Evolutionary conservation across 2,113 vertebrate species (phyloP).

Genomic region (Ptyas mucosa): DNA sequence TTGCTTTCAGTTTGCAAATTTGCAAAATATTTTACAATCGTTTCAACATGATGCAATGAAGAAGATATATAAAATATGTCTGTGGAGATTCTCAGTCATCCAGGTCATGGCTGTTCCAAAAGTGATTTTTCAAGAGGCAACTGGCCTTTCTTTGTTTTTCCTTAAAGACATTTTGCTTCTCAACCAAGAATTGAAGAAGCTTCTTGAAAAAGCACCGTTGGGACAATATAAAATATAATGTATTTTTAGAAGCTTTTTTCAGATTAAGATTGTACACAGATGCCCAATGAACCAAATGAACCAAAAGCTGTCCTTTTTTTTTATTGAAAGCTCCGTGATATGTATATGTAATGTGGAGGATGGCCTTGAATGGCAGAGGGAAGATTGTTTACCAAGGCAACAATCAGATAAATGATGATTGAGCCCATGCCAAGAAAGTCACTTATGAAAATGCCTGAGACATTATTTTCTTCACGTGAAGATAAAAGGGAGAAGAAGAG

Average conservation of each 20-base stretch:
- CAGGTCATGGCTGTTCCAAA: background rate
- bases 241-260: background rate
- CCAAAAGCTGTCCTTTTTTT: background rate
- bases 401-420: background rate
- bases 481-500: background rate
- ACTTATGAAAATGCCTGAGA: background rate
- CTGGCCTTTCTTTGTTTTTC: background rate
- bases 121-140: background rate
- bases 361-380: background rate
- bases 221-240: background rate
- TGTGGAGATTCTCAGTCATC: background rate
- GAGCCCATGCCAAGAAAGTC: background rate
- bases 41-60: background rate
- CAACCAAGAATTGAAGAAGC: background rate
- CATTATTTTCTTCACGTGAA: background rate
- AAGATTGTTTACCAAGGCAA: background rate
- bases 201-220: background rate
- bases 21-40: background rate
- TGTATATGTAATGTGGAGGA: background rate
- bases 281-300: background rate
- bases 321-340: background rate
- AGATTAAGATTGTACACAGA: background rate
- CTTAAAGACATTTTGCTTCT: background rate
- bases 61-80: background rate
- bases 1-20: background rate